A percentile compares a stretch with the other conserved stretches of the same genome.
Evolutionary conservation across 1,140 invertebrate genomes (phyloP).

Genomic region (Drosophila serrata): DNA sequence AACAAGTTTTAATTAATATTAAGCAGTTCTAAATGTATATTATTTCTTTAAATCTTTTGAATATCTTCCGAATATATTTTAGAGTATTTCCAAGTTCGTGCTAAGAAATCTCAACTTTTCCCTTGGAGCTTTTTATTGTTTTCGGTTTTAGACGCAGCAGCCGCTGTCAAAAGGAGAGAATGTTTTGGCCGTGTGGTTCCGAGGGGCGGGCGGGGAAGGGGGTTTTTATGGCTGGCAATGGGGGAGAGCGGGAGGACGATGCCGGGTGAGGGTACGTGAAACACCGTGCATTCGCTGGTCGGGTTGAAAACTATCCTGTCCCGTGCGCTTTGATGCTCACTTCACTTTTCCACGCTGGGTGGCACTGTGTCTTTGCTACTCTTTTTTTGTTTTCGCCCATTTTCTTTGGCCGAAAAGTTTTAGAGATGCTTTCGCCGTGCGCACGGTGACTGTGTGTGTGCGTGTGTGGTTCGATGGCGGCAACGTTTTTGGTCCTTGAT

Average conservation of each 20-base stretch:
- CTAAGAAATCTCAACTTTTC: not conserved
- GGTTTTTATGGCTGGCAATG: not conserved
- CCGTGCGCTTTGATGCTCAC: slow-evolving; percentile 82
- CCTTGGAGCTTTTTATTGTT: slow-evolving; percentile 78
- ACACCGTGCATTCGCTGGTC: slow-evolving; percentile 59
- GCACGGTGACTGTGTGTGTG: slow-evolving; percentile 38
- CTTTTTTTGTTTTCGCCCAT: slow-evolving; percentile 39
- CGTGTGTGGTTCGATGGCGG: slow-evolving; percentile 66
- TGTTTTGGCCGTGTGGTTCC: slow-evolving; percentile 39
- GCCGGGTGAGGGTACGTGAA: slow-evolving; percentile 35
- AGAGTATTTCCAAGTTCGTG: slow-evolving; percentile 31
- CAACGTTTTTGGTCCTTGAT: slow-evolving; percentile 79
- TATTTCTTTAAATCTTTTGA: too few relatives aligned
- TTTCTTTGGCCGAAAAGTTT: slow-evolving; percentile 60
- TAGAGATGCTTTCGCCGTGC: slow-evolving; percentile 62
- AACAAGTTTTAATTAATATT: too few relatives aligned
- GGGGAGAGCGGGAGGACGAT: too few relatives aligned
- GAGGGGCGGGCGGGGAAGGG: slow-evolving; percentile 1
- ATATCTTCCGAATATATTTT: not conserved
- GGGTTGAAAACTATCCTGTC: slow-evolving; percentile 80
- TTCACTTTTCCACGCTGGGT: slow-evolving; percentile 62
- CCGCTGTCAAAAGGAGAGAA: slow-evolving; percentile 60
- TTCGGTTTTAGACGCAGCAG: slow-evolving; percentile 81
- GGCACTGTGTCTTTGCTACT: slow-evolving; percentile 23
- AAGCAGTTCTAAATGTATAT: too few relatives aligned